Conservation (phyloP, 2,113 vertebrate species). For the Chloebia gouldiae region DNA sequence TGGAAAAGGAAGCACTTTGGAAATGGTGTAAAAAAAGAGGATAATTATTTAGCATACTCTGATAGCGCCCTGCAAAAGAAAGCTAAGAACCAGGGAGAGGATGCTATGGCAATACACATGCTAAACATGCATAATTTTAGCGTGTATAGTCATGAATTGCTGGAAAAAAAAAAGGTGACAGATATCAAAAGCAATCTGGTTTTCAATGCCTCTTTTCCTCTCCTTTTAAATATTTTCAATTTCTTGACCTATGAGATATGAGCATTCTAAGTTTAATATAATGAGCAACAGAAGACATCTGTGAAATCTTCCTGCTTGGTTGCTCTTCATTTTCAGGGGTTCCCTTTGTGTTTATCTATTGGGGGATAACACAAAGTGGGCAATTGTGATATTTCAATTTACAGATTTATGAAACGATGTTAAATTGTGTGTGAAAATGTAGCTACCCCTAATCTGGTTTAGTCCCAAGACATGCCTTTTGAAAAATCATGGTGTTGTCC, state of each 20-base stretch:
- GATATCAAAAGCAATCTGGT: not conserved
- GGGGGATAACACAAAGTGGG: not conserved
- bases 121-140: conserved; percentile 33
- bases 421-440: not conserved
- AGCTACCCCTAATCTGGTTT: not conserved
- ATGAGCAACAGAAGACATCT: not conserved
- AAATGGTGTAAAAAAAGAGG: not conserved
- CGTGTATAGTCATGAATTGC: not conserved
- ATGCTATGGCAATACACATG: conserved; percentile 10
- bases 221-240: not conserved
- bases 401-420: not conserved
- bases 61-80: not conserved
- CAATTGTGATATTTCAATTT: not conserved
- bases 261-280: not conserved
- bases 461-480: not conserved
- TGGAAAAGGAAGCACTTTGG: conserved; percentile 35
- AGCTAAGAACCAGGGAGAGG: not conserved
- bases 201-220: not conserved
- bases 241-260: not conserved
- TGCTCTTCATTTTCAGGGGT: not conserved
- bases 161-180: not conserved
- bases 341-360: not conserved
- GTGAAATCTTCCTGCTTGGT: not conserved
- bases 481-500: not conserved
- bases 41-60: not conserved